phyloP scores from a whole-genome alignment of 2,888 invertebrate species.

The Phortica magna region DNA sequence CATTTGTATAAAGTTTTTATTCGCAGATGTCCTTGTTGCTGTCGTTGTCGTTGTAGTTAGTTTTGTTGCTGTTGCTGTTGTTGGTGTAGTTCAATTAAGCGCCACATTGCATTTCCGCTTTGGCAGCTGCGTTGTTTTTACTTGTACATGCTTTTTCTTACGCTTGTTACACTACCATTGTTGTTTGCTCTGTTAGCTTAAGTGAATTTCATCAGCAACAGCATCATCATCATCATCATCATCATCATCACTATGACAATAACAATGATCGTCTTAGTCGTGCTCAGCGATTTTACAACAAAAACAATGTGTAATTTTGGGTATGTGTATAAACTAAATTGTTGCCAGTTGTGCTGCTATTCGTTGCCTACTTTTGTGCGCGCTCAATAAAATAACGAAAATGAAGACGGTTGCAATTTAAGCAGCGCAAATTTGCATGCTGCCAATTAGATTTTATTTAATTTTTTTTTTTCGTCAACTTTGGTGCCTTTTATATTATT shows the following conservation, averaged over 20 bases:
- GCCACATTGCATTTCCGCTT: slow-evolving; percentile 37
- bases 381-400: slow-evolving; percentile 30
- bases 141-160: background rate
- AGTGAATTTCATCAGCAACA: slow-evolving; percentile 33
- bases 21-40: background rate
- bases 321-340: background rate
- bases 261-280: slow-evolving; percentile 3
- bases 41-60: slow-evolving; percentile 39
- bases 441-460: slow-evolving; percentile 28
- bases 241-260: background rate
- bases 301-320: background rate
- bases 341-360: background rate
- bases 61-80: slow-evolving; percentile 31
- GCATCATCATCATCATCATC: background rate
- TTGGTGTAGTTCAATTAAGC: slow-evolving; percentile 63
- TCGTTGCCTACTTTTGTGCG: slow-evolving; percentile 51
- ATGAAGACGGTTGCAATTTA: background rate
- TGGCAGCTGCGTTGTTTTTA: slow-evolving; percentile 35
- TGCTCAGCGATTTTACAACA: background rate
- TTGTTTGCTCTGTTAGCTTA: slow-evolving; percentile 35
- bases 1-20: slow-evolving; percentile 20
- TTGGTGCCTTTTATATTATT: background rate
- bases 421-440: slow-evolving; percentile 9
- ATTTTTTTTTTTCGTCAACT: background rate
- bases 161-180: slow-evolving; percentile 38